Evolutionary conservation across 1,140 invertebrate genomes (phyloP).

Genomic region (Colletes latitarsis): DNA sequence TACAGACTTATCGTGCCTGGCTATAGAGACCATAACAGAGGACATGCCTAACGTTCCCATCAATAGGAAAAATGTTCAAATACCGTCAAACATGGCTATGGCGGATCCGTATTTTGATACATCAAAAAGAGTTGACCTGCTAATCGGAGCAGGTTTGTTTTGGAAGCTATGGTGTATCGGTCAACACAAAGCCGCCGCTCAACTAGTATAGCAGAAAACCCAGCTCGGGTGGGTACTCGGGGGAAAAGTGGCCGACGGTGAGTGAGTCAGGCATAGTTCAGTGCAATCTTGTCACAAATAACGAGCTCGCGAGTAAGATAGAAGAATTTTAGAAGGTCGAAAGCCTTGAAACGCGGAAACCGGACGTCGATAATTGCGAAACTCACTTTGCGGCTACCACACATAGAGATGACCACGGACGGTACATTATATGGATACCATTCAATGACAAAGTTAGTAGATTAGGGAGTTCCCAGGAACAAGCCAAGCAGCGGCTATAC

Average conservation of each 20-base stretch:
- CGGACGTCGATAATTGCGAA: background rate
- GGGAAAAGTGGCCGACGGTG: background rate
- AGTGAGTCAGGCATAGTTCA: no score
- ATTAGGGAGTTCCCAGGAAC: background rate
- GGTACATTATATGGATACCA: background rate
- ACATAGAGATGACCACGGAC: background rate
- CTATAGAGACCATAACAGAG: background rate
- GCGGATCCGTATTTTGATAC: background rate
- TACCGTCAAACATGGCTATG: background rate
- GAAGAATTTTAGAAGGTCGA: slow-evolving; percentile 4
- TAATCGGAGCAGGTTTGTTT: slow-evolving; percentile 4
- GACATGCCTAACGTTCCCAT: background rate
- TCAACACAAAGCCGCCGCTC: background rate
- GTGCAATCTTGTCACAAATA: background rate
- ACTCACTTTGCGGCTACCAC: no score
- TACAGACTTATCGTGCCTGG: background rate
- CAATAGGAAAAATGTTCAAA: background rate
- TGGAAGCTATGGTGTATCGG: slow-evolving; percentile 1
- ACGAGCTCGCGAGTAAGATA: background rate
- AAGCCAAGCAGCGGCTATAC: background rate
- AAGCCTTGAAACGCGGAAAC: background rate
- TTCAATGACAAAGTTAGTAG: background rate
- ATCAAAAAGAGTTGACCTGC: background rate
- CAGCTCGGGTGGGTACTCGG: background rate
- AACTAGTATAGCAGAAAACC: slow-evolving; percentile 1